These are phyloP conservation scores for Setophaga coronata DNA, from an alignment of 2,113 vertebrate genomes.

Conservation along the genomic window DNA sequence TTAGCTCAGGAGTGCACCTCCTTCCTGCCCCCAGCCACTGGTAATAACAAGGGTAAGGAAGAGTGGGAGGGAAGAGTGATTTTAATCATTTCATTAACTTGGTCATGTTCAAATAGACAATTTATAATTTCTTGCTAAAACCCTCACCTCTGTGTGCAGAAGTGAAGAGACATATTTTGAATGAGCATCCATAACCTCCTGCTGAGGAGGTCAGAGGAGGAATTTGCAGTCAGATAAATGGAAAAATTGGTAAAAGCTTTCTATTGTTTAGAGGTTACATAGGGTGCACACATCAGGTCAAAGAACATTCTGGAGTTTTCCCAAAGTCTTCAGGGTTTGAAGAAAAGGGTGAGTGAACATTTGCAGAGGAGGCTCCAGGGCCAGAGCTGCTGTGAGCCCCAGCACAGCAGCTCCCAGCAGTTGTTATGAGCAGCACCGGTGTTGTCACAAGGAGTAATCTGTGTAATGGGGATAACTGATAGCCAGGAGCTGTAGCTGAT, in stretches of 20 bases:
- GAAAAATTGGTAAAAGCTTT: neutral
- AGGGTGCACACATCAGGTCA: neutral
- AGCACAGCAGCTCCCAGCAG: neutral
- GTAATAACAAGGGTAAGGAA: neutral
- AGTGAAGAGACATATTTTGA: neutral
- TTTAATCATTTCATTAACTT: neutral
- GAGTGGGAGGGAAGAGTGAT: neutral
- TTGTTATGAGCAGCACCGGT: neutral
- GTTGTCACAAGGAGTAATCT: neutral
- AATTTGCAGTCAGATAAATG: neutral
- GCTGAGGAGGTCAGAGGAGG: neutral
- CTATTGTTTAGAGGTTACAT: neutral
- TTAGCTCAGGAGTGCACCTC: neutral
- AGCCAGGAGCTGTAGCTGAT: neutral
- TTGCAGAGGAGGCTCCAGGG: fast-evolving
- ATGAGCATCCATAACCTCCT: neutral
- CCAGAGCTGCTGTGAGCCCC: neutral
- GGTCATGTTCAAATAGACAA: neutral
- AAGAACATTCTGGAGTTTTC: neutral
- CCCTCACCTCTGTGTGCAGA: neutral
- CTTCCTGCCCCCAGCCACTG: neutral
- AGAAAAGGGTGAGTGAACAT: neutral
- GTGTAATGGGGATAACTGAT: neutral
- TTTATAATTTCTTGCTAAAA: neutral
- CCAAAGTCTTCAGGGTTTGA: neutral